Evolutionary conservation across 2,113 vertebrate genomes (phyloP), one percentile per base, ranked within the genome.

Genomic region (Pleuronectes platessa): DNA sequence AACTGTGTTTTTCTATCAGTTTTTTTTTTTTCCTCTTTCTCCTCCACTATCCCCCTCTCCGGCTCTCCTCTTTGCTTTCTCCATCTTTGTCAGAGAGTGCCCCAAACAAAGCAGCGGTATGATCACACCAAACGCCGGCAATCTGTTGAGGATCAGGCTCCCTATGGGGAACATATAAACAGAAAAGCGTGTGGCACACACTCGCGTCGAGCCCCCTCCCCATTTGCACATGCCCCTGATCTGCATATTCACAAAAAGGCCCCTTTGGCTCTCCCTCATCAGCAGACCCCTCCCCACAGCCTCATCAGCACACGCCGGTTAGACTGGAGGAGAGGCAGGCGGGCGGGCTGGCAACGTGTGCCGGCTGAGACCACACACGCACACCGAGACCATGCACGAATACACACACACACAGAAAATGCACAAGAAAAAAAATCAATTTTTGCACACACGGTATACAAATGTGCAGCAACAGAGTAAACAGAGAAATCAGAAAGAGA

Each of bases 61-160:
- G 60, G 74, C 77, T 84, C 58, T 83, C 79, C 91, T 80, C 68
- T 89, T 92, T 86, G 72, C 75, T 73, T 85, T 74, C 76, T 83
- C 73, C 60, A 81, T 88, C 81, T 91, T 93, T 94, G 90, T 76
- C 88, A 61, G 76, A n/a, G 70, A 80, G 79, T 76, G 74, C 90
- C 87, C 92, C 91, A 93, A 94, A 94, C 95, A 92, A 94, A 95
- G 94, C 93, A 83, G 91, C 90, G 86, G 92, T 88, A 82, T 90
- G 94, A 96, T 96, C 94, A 94, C 92, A 94, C 94, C 93, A 92
- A 95, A 94, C 94, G 90, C 91, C 88, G 78, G 92, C 95, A 95
- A 95, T 96, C 95, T 96, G 95, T 94, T 94, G 93, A 95, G 94
- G 95, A 96, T 96, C 95, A 95, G 94, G 89, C 93, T 93, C 93